phyloP scores from a whole-genome alignment of 2,113 vertebrate species.

The Redunca redunca region DNA sequence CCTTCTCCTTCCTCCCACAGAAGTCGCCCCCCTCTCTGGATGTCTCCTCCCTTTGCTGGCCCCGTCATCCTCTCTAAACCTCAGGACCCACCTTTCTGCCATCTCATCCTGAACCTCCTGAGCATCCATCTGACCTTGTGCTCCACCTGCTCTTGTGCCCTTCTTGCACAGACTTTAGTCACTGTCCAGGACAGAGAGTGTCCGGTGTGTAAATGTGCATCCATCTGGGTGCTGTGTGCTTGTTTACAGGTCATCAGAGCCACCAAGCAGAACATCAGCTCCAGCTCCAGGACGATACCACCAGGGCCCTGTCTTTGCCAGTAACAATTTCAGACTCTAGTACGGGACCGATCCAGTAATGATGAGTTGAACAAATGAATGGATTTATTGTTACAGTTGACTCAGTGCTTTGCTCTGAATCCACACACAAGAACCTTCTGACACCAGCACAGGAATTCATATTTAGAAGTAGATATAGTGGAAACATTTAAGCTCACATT shows the following conservation, averaged over 20 bases:
- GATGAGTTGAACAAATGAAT: neutral
- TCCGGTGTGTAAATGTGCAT: neutral
- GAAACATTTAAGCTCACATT: neutral
- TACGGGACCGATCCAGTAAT: neutral
- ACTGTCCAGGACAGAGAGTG: neutral
- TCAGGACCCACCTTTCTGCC: neutral
- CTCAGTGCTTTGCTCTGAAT: neutral
- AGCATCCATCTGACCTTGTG: neutral
- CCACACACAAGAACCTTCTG: neutral
- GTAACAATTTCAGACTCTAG: neutral
- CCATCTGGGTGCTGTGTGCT: neutral
- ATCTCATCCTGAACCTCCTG: neutral
- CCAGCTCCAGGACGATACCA: rapidly evolving
- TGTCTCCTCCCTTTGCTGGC: no score
- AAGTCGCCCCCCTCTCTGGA: no score
- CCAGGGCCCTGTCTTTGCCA: neutral
- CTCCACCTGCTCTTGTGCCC: neutral
- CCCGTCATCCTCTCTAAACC: neutral
- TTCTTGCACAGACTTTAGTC: neutral
- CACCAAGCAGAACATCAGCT: neutral
- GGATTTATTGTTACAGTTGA: neutral
- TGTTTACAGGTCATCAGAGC: neutral
- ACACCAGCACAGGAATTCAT: neutral
- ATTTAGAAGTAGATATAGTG: neutral
- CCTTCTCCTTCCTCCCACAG: no score